phyloP scores from a whole-genome alignment of 2,888 invertebrate genomes.

The Lacanobia oleracea region DNA sequence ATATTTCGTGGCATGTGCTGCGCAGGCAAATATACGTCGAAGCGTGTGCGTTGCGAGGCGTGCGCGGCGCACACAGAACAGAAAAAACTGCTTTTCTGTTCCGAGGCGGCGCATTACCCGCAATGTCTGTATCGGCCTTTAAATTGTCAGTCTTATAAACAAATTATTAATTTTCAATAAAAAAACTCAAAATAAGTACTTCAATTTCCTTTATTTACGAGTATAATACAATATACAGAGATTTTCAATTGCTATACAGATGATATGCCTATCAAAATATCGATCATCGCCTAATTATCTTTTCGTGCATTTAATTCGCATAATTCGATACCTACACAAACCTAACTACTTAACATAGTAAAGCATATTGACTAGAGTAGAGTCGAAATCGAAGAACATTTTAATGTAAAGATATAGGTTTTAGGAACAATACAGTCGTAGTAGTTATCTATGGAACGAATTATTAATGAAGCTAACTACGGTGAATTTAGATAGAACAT shows the following conservation, averaged over 20 bases:
- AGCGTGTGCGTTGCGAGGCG: no score
- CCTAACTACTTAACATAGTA: constrained; percentile 60
- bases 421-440: constrained; percentile 33
- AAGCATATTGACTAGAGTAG: constrained; percentile 48
- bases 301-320: constrained; percentile 73
- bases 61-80: no score
- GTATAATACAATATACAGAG: constrained; percentile 52
- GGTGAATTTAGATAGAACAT: neutral
- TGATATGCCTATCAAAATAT: constrained; percentile 42
- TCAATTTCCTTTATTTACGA: constrained; percentile 60
- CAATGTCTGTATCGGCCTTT: no score
- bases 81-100: no score
- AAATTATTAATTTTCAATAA: neutral
- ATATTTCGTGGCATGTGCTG: no score
- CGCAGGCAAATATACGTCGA: no score
- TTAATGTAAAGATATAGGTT: neutral
- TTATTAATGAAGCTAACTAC: neutral
- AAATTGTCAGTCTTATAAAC: no score
- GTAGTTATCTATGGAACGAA: constrained; percentile 4
- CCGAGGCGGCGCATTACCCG: no score
- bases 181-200: constrained; percentile 6
- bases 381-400: neutral
- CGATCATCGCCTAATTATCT: constrained; percentile 46
- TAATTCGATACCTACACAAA: constrained; percentile 54
- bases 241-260: constrained; percentile 36